Evolutionary conservation across 2,888 invertebrate species (phyloP), one percentile per base, ranked within the genome.

Genomic region (Darwinula stevensoni): DNA sequence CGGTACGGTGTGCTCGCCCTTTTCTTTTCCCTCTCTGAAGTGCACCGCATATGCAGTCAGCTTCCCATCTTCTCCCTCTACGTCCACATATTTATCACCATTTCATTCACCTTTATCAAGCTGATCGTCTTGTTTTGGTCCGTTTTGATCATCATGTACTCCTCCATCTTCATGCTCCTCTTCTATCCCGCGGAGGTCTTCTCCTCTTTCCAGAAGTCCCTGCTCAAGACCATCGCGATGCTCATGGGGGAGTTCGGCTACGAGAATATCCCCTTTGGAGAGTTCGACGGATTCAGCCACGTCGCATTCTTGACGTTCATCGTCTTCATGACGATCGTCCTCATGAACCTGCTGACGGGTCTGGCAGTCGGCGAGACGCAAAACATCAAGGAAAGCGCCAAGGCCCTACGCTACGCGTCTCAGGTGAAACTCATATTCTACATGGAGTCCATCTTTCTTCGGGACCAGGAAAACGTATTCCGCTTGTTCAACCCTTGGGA

Each of bases 151-250:
- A 5, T 28, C 5, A 13, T 13, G n/a, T 28, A n/a, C 14, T 6
- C 28, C 14, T 28, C 13, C 14, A 28, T 6, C 28, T 28, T 28
- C 14, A 6, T n/a, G 11, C 9, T 28, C 14, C 13, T 28, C 9
- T 28, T 28, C 28, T 5, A n/a, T 28, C 11, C 28, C 28, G 14
- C 5, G 6, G 13, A 14, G 5, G 9, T 6, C 12, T 28, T 28
- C 28, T 5, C 12, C 5, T n/a, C 28, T 5, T 13, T 14, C 9
- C 14, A 13, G 11, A 6, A 5, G 36, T 68, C 75, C 0, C 45
- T 75, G 22, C 72, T 76, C 40, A 76, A 75, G 52, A 75, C 75
- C 1, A 65, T 75, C 15, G 70, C 75, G 2, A 76, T 76, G 76
- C 55, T 75, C 39, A 75, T 75, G 0, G 76, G 76, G 9, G 76